phyloP scores from a whole-genome alignment of 2,888 invertebrate genomes.

The Hemithea aestivaria region DNA sequence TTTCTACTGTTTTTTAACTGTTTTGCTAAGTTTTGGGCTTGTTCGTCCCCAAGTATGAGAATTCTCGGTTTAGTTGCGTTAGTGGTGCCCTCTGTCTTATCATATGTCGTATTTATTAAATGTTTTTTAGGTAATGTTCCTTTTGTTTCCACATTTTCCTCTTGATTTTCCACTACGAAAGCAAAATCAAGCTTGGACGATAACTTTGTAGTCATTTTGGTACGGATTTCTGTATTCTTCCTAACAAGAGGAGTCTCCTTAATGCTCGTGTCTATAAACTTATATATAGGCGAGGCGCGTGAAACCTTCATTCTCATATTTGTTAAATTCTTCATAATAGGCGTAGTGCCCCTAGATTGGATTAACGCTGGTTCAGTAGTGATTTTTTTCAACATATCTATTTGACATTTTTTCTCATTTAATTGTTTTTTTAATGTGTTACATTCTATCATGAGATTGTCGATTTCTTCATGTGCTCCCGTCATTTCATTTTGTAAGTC shows the following conservation, averaged over 20 bases:
- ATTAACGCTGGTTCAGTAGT: neutral
- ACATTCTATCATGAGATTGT: neutral
- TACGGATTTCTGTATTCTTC: neutral
- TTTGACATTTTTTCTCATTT: neutral
- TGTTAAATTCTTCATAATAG: neutral
- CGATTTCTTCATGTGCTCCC: neutral
- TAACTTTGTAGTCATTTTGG: no score
- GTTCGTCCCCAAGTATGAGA: neutral
- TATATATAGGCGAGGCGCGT: neutral
- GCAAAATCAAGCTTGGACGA: no score
- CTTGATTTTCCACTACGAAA: no score
- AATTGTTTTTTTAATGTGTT: neutral
- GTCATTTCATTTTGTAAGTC: neutral
- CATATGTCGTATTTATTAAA: no score
- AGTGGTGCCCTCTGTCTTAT: neutral
- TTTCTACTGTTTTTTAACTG: neutral
- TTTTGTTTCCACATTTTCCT: no score
- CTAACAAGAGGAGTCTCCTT: neutral
- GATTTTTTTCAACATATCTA: neutral
- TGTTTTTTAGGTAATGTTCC: no score
- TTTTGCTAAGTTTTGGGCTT: neutral
- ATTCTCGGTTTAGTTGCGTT: neutral
- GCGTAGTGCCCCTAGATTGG: neutral
- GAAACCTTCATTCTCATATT: neutral
- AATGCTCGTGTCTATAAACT: neutral